These are phyloP conservation scores for Lamellibrachia luymesi DNA, from an alignment of 1,140 invertebrate species.

Conservation along the genomic window DNA sequence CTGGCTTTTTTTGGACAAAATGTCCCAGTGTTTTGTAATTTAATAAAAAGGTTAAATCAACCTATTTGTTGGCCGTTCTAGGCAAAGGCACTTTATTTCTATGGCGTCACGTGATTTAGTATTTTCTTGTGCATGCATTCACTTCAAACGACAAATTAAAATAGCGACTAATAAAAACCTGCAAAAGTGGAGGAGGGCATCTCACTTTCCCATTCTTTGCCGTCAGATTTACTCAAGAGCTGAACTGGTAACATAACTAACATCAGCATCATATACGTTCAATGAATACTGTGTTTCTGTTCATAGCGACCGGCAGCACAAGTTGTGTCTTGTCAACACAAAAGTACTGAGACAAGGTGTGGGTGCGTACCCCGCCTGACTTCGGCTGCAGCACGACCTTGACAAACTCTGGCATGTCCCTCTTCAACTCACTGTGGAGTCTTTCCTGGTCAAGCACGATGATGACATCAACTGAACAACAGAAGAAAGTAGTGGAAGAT, in stretches of 20 bases:
- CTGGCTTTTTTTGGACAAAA: not conserved
- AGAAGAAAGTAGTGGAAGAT: slow-evolving; percentile 8
- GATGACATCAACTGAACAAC: slow-evolving; percentile 74
- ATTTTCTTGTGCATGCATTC: too few species aligned
- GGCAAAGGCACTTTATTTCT: not conserved
- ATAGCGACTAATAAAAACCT: too few species aligned
- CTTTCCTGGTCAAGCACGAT: slow-evolving; percentile 95
- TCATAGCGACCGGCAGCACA: not conserved
- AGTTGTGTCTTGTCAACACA: not conserved
- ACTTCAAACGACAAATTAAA: too few species aligned
- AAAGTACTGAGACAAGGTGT: not conserved
- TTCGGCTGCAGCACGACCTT: slow-evolving; percentile 92
- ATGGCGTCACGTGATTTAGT: too few species aligned
- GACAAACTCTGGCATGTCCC: slow-evolving; percentile 90
- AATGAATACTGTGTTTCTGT: not conserved
- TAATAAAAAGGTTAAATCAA: not conserved
- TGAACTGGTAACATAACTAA: too few species aligned
- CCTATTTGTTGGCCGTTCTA: not conserved
- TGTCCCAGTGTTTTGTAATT: not conserved
- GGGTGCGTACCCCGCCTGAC: slow-evolving; percentile 84
- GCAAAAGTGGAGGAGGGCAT: too few species aligned
- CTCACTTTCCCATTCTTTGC: too few species aligned
- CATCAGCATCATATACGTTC: not conserved
- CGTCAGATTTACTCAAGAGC: too few species aligned
- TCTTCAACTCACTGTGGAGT: slow-evolving; percentile 87